A percentile compares a stretch with the other conserved stretches of the same genome.
Evolutionary conservation across 2,797 vertebrate genomes (phyloP).

Genomic region (Sebastes matsubarae): DNA sequence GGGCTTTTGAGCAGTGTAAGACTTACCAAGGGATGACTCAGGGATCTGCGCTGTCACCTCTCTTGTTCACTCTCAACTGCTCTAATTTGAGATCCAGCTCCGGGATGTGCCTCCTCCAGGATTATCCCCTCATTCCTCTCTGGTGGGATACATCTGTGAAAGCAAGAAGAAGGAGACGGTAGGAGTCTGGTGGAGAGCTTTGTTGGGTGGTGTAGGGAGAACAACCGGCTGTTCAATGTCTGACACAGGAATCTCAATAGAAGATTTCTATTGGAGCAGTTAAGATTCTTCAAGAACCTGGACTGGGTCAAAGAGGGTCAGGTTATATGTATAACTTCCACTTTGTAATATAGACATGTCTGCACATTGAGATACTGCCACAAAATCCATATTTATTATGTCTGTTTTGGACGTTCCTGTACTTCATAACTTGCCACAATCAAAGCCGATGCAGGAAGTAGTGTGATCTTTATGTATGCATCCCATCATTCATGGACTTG

Average conservation of each 20-base stretch:
- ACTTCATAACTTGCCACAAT: no score
- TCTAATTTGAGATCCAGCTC: slow-evolving; percentile 42
- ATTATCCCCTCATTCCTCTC: slow-evolving; percentile 24
- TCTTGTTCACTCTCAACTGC: slow-evolving; percentile 35
- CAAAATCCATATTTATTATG: neutral
- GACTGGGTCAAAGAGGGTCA: neutral
- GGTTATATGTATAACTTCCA: neutral
- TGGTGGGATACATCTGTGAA: slow-evolving; percentile 24
- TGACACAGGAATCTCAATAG: neutral
- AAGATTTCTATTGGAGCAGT: neutral
- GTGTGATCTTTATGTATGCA: neutral
- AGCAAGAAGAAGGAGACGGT: slow-evolving; percentile 5
- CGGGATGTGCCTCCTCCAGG: slow-evolving; percentile 15
- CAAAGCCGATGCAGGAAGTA: no score
- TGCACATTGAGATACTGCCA: neutral
- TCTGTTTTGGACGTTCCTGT: no score
- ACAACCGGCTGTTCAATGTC: neutral
- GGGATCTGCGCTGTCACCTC: slow-evolving; percentile 31
- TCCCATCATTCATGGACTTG: neutral
- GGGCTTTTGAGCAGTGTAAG: slow-evolving; percentile 7
- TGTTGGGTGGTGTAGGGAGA: neutral
- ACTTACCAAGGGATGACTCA: slow-evolving; percentile 24
- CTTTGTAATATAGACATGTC: neutral
- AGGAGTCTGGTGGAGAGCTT: slow-evolving; percentile 4
- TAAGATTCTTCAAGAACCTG: neutral